Evolutionary conservation across 1,140 invertebrate genomes (phyloP), one percentile per base, ranked within the genome.

Genomic region (Drosophila santomea): DNA sequence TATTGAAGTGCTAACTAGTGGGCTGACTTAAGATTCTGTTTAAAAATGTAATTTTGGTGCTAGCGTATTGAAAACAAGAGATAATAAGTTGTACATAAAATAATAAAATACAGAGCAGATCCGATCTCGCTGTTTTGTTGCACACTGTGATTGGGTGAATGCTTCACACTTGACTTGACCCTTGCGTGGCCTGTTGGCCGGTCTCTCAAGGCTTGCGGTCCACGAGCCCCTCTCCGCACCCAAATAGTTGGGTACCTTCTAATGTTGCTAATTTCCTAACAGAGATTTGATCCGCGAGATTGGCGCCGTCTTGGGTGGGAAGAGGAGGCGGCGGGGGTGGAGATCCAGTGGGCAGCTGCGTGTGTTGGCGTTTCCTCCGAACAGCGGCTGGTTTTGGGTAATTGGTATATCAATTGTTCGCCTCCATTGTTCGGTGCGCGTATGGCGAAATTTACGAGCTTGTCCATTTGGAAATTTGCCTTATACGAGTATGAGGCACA

Each of bases 351-450:
- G 17, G 52, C 71, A 72, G 74, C 75, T 80, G 80, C 66, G 78
- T 83, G 80, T 75, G 79, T 78, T 78, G 79, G 79, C 79, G 67
- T 82, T 67, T 74, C 6, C 59, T 51, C 15, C 38, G 51, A 44
- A 48, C 32, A 23, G 43, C 51, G 50, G 41, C 50, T 55, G 39
- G 25, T 47, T 74, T 74, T 39, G 83, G 64, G 83, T 88, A 86
- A 86, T 88, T 88, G 82, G 82, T 88, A 82, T 86, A 86, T 88
- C 82, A 86, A 86, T 86, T 85, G 82, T 75, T 59, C 45, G 79
- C 36, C 47, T 57, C 67, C 72, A 59, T 78, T 74, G 57, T 63
- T 62, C 68, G 71, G 57, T 57, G 15, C 45, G 67, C 67, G 64
- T 12, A 67, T 62, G 68, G 63, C 61, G 44, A 78, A 86, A 85